Percentiles rank a stretch among this genome's conserved stretches.
Evolutionary conservation across 2,888 invertebrate species (phyloP).

Genomic region (Xestia rhomboidea): DNA sequence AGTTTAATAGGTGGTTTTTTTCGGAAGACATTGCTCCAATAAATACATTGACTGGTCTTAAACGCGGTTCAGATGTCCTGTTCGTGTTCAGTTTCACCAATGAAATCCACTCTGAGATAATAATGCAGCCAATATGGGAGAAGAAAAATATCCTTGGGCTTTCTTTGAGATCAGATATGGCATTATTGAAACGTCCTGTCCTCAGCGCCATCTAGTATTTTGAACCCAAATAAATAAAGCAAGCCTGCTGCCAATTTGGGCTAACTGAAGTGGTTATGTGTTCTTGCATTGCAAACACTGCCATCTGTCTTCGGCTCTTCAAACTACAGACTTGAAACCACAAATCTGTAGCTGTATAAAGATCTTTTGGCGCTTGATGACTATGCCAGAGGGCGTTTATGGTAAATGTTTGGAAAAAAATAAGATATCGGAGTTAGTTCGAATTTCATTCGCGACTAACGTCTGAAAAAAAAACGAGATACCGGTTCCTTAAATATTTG

Average conservation of each 20-base stretch:
- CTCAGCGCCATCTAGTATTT: conserved; percentile 9
- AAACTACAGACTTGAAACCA: neutral
- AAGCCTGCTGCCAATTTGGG: no score
- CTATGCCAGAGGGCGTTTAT: neutral
- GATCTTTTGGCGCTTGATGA: no score
- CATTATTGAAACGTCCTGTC: no score
- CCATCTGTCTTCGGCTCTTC: conserved; percentile 7
- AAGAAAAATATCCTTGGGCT: neutral
- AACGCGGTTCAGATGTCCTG: no score
- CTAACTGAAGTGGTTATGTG: neutral
- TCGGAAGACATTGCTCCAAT: neutral
- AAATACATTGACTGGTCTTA: no score
- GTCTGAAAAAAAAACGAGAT: no score
- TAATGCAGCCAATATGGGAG: neutral
- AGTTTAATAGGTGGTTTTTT: neutral
- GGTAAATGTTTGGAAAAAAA: no score
- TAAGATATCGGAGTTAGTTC: no score
- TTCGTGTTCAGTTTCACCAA: neutral
- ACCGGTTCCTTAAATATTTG: no score
- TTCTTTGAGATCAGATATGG: neutral
- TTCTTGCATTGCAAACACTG: conserved; percentile 1
- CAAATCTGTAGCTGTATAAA: no score
- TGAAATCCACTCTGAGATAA: neutral
- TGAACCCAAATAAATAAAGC: neutral
- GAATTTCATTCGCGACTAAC: no score